Percentiles rank a stretch among this genome's conserved stretches.
Evolutionary conservation across 2,113 vertebrate genomes (phyloP).

Genomic region (Vulpes vulpes): DNA sequence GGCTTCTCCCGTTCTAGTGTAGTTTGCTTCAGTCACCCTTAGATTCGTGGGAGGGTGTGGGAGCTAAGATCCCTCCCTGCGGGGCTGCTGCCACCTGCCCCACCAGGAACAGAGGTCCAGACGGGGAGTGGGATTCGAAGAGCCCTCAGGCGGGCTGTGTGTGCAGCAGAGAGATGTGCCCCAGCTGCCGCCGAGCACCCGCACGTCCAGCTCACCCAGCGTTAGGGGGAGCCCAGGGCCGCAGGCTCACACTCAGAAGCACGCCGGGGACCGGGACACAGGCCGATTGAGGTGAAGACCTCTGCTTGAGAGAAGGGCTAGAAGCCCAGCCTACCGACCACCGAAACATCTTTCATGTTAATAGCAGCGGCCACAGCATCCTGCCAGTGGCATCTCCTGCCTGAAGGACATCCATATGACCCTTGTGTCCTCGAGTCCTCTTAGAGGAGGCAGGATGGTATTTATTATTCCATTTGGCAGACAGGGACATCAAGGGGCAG

Average conservation of each 20-base stretch:
- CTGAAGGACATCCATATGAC: neutral
- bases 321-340: neutral
- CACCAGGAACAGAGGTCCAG: neutral
- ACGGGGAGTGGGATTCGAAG: neutral
- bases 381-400: neutral
- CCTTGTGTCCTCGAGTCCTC: neutral
- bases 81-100: neutral
- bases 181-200: fast-evolving
- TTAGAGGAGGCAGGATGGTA: neutral
- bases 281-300: neutral
- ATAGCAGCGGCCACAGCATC: neutral
- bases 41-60: neutral
- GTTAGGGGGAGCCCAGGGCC: neutral
- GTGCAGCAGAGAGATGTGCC: neutral
- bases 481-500: neutral
- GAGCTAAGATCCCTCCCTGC: neutral
- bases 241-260: neutral
- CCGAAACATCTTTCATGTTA: neutral
- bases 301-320: neutral
- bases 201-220: too few species aligned
- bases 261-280: fast-evolving
- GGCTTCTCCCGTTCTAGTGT: neutral
- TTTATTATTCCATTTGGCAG: neutral
- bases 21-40: neutral
- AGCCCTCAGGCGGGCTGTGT: neutral